phyloP scores from a whole-genome alignment of 2,888 invertebrate species.

The Nomada goodeniana region DNA sequence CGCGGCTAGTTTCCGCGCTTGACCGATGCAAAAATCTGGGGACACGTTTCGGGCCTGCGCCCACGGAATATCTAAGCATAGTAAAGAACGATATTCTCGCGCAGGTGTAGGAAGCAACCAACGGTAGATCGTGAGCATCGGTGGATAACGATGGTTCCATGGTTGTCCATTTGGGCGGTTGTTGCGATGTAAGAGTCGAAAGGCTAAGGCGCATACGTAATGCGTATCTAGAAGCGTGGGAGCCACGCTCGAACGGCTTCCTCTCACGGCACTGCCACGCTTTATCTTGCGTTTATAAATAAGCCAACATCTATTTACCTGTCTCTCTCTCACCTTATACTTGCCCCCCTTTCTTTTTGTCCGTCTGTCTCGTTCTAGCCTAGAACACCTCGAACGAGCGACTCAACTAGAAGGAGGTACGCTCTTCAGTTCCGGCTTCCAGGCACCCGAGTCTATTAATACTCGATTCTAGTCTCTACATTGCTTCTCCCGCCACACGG shows the following conservation, averaged over 20 bases:
- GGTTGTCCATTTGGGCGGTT: constrained; percentile 35
- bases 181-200: constrained; percentile 49
- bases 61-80: too few species aligned
- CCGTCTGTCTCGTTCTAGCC: constrained; percentile 1
- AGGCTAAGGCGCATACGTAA: constrained; percentile 62
- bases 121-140: neutral
- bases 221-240: constrained; percentile 70
- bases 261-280: constrained; percentile 66
- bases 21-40: too few species aligned
- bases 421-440: constrained; percentile 81
- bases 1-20: too few species aligned
- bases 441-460: constrained; percentile 81
- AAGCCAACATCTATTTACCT: constrained; percentile 65
- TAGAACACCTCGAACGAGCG: constrained; percentile 42
- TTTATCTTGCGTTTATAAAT: constrained; percentile 73
- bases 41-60: too few species aligned
- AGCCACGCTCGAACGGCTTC: constrained; percentile 67
- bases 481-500: constrained; percentile 25
- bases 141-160: constrained; percentile 23
- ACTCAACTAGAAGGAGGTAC: constrained; percentile 70
- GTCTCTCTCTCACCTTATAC: constrained; percentile 31
- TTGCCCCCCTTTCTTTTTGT: constrained; percentile 5
- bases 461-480: constrained; percentile 72
- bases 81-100: too few species aligned
- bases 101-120: neutral